Percentiles rank a stretch among this genome's conserved stretches.
Conservation (phyloP, 2,888 invertebrate species). For the Diachrysia chrysitis region DNA sequence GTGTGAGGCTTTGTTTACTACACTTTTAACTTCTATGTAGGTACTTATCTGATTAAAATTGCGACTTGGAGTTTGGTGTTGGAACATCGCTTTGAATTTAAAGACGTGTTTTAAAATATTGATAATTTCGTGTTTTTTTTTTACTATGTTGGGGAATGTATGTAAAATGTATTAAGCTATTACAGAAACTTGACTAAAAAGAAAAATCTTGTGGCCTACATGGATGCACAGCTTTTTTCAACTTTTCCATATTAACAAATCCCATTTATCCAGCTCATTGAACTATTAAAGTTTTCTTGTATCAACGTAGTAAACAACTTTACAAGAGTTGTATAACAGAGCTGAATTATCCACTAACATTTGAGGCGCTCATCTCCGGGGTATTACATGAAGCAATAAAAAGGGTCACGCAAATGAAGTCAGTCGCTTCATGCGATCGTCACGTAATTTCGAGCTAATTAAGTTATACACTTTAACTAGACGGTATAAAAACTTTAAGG, state of each 20-base stretch:
- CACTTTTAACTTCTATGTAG: conserved; percentile 6
- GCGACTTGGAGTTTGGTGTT: not conserved
- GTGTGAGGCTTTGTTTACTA: conserved; percentile 20
- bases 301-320: conserved; percentile 1
- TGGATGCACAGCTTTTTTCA: too few relatives aligned
- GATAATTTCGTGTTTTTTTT: too few relatives aligned
- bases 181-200: too few relatives aligned
- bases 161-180: too few relatives aligned
- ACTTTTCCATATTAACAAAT: too few relatives aligned
- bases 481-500: not conserved
- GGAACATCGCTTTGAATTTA: not conserved
- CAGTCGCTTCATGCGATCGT: not conserved
- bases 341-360: conserved; percentile 8
- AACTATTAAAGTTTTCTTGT: not conserved
- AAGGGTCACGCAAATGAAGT: not conserved
- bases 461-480: not conserved
- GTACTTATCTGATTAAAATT: not conserved
- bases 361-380: not conserved
- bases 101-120: too few relatives aligned
- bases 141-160: too few relatives aligned
- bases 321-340: conserved; percentile 9
- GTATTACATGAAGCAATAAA: conserved; percentile 22
- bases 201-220: too few relatives aligned
- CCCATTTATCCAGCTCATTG: not conserved
- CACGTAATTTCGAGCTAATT: not conserved